These are phyloP conservation scores for Ursus arctos DNA, from an alignment of 2,113 vertebrate genomes.

Conservation along the genomic window DNA sequence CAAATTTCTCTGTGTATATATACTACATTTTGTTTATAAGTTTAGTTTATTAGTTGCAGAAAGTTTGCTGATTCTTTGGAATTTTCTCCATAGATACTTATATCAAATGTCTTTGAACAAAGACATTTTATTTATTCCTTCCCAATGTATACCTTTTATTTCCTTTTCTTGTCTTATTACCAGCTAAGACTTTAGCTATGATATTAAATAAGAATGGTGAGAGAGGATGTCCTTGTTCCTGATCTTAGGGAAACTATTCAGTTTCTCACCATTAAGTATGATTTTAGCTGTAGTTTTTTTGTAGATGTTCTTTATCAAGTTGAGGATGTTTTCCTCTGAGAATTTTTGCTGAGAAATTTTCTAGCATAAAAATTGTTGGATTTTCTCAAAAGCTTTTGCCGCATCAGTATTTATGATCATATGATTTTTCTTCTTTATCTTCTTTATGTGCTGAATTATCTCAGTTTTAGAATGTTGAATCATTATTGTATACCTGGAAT, in stretches of 20 bases:
- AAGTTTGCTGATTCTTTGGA: not conserved
- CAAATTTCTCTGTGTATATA: not conserved
- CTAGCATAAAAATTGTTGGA: not conserved
- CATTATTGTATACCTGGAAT: not conserved
- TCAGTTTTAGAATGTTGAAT: not conserved
- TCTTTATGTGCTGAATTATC: not conserved
- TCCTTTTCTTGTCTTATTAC: not conserved
- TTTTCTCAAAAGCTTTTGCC: not conserved
- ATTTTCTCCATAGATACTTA: not conserved
- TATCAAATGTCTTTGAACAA: not conserved
- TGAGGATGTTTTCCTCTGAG: not conserved
- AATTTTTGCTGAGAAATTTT: not conserved
- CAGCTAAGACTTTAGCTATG: not conserved
- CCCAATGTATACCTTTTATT: not conserved
- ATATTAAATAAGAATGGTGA: not conserved
- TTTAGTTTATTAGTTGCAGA: not conserved
- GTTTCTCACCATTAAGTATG: not conserved
- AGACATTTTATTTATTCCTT: conserved; percentile 1
- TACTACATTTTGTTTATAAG: not conserved
- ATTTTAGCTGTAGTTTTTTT: not conserved
- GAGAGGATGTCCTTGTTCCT: not conserved
- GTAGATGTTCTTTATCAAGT: not conserved
- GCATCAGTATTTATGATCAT: not conserved
- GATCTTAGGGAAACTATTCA: not conserved
- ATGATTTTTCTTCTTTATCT: not conserved